Evolutionary conservation across 2,797 vertebrate species (phyloP).

Genomic region (Crypturellus tataupa): DNA sequence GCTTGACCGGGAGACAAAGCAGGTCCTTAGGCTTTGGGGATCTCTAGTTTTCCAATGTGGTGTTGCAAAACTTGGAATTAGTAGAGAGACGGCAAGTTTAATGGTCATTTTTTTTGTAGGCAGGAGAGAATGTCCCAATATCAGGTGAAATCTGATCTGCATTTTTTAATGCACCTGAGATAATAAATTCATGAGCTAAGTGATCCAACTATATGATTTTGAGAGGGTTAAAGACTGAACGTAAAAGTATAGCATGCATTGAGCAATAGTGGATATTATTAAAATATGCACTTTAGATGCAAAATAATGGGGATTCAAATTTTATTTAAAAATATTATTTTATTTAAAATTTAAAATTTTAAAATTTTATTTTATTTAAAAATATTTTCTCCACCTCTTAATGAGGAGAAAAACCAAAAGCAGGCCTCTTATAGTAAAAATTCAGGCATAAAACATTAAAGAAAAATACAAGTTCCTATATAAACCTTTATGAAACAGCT

Average conservation of each 20-base stretch:
- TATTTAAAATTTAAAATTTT: too few relatives aligned
- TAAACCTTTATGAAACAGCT: not conserved
- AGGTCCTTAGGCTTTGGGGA: not conserved
- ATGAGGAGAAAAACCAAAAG: not conserved
- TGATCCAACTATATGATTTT: not conserved
- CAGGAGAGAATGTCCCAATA: not conserved
- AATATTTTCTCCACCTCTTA: not conserved
- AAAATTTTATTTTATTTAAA: not conserved
- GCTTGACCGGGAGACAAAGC: not conserved
- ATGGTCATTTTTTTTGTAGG: not conserved
- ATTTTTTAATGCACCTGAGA: not conserved
- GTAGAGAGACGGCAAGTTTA: not conserved
- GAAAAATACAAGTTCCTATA: not conserved
- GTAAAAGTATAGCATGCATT: not conserved
- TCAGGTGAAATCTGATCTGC: not conserved
- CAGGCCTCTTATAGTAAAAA: not conserved
- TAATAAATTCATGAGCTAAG: not conserved
- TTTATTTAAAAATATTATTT: not conserved
- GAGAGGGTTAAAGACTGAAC: not conserved
- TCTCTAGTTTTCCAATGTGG: not conserved
- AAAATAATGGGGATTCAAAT: not conserved
- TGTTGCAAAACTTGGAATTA: not conserved
- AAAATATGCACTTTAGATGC: not conserved
- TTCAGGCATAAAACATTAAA: not conserved
- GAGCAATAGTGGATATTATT: not conserved